Evolutionary conservation across 2,113 vertebrate genomes (phyloP), one percentile per base, ranked within the genome.

Genomic region (Gyps fulvus): DNA sequence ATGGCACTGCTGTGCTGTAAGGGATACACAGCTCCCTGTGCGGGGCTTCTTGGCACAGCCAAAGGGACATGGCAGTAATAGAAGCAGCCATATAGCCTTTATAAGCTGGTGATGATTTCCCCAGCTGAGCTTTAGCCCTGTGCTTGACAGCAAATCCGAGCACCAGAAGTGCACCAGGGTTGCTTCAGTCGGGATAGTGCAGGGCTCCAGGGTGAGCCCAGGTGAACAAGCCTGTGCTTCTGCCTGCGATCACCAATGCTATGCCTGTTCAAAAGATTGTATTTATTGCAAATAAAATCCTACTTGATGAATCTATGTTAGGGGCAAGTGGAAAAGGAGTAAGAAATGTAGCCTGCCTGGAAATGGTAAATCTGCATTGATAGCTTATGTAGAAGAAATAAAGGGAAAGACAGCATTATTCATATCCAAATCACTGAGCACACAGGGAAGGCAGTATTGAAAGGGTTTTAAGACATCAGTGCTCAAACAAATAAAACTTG

Each of bases 31-130:
- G 31, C 1, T 26, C 25, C 36, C 36, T 17, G 0, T 1, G 6
- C 34, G 61, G 36, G 59, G 29, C 22, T 58, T 40, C 62, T 22
- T 23, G 36, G n/a, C 80, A 61, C 76, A 65, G 31, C 77, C 69
- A 54, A 31, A 54, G 69, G 42, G 57, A 16, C 1, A 0, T 0
- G 10, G 12, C 5, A 3, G 22, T 27, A 23, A 13, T 1, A 34
- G 34, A 38, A 49, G 55, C 4, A 10, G 9, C 7, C 8, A 0
- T 3, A 1, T 1, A 23, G 31, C 9, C 43, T 69, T 36, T 45
- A 2, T 5, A 26, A n/a, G 18, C 55, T 43, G 43, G 7, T 57
- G n/a, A 6, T 38, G 26, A 18, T 9, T 36, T 50, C 36, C 21
- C 50, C 57, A 49, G 36, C 69, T 45, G 70, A 89, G 90, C 83